phyloP scores from a whole-genome alignment of 2,888 invertebrate genomes.

The Brenthis hecate region DNA sequence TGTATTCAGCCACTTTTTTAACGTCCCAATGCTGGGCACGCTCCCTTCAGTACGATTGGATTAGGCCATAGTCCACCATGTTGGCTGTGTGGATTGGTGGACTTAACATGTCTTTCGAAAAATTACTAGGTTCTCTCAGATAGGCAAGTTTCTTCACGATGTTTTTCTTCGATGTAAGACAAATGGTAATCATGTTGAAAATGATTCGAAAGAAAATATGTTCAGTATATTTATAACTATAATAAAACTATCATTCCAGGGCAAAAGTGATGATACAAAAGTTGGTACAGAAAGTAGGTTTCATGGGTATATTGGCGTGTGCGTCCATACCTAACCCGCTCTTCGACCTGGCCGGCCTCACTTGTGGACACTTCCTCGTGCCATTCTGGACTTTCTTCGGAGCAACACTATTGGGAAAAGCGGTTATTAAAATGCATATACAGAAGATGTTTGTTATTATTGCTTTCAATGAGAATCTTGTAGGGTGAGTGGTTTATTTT shows the following conservation, averaged over 20 bases:
- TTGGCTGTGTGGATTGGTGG: no score
- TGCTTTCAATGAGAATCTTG: conserved; percentile 96
- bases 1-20: no score
- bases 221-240: conserved; percentile 8
- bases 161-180: no score
- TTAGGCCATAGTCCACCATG: no score
- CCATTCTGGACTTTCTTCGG: conserved; percentile 99
- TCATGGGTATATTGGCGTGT: conserved; percentile 97
- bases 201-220: no score
- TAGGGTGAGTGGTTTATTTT: conserved; percentile 83
- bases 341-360: conserved; percentile 99
- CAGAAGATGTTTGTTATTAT: conserved; percentile 98
- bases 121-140: no score
- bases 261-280: conserved; percentile 93
- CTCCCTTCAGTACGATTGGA: no score
- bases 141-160: no score
- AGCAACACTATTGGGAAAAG: conserved; percentile 98
- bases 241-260: conserved; percentile 57
- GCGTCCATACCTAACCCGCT: conserved; percentile 99
- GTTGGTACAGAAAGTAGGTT: conserved; percentile 96
- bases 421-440: conserved; percentile 98
- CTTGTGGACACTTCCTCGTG: conserved; percentile 98
- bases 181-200: no score
- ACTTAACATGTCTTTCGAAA: no score
- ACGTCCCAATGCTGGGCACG: no score